Percentiles rank a stretch among this genome's conserved stretches.
Conservation (phyloP, 2,888 invertebrate genomes). For the Lissocephala sabroskyi region DNA sequence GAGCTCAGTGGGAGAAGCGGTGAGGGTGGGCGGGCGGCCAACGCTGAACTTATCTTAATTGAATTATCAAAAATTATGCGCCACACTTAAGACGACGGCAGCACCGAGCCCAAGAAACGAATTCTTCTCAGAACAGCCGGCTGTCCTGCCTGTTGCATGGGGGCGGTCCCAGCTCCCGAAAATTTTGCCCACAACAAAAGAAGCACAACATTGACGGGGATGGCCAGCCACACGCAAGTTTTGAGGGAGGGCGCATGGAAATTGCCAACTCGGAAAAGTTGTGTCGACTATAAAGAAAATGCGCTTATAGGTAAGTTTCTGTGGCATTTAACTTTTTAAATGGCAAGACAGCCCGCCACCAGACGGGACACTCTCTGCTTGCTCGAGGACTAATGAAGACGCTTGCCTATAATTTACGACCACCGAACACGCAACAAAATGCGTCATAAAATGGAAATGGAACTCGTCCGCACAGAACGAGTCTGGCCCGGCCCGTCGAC, state of each 20-base stretch:
- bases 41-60: conserved; percentile 56
- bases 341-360: conserved; percentile 14
- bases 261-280: conserved; percentile 1
- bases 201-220: not conserved
- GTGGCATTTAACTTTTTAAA: conserved; percentile 52
- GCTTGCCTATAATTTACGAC: conserved; percentile 49
- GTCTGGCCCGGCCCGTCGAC: too few relatives aligned
- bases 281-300: conserved; percentile 3
- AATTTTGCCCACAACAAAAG: not conserved
- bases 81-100: conserved; percentile 42
- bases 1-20: not conserved
- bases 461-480: too few relatives aligned
- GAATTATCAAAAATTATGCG: conserved; percentile 58
- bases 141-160: not conserved
- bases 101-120: not conserved
- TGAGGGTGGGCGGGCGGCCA: too few relatives aligned
- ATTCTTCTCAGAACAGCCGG: not conserved
- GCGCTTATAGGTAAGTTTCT: conserved; percentile 19
- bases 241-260: not conserved
- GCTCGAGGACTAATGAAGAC: conserved; percentile 53
- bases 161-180: not conserved
- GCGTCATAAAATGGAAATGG: conserved; percentile 31
- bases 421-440: conserved; percentile 42
- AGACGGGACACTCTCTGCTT: conserved; percentile 12
- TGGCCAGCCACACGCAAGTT: conserved; percentile 23